phyloP scores from a whole-genome alignment of 2,797 vertebrate genomes.

The Hypotaenidia okinawae region DNA sequence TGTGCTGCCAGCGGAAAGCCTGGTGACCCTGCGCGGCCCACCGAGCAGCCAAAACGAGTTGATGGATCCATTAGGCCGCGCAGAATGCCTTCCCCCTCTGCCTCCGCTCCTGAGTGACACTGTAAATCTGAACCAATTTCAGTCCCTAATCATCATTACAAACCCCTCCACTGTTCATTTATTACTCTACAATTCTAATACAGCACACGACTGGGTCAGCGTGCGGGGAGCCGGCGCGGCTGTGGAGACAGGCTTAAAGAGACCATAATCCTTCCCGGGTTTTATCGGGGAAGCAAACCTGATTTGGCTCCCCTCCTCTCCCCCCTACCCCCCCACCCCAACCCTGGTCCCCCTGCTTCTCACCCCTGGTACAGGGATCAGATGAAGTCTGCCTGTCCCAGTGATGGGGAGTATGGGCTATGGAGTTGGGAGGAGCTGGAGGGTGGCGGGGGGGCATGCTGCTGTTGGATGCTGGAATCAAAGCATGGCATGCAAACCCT shows the following conservation, averaged over 20 bases:
- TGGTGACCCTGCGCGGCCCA: slow-evolving; percentile 99
- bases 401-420: background rate
- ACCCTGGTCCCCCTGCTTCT: background rate
- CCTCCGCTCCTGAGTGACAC: slow-evolving; percentile 95
- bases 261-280: slow-evolving; percentile 27
- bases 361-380: background rate
- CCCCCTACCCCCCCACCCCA: no score
- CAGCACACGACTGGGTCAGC: slow-evolving; percentile 88
- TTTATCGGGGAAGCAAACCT: slow-evolving; percentile 29
- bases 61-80: slow-evolving; percentile 99
- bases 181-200: slow-evolving; percentile 93
- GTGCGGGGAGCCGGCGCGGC: slow-evolving; percentile 47
- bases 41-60: slow-evolving; percentile 98
- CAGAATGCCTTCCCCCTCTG: slow-evolving; percentile 90
- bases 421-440: background rate
- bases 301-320: background rate
- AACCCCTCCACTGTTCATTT: slow-evolving; percentile 98
- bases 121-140: slow-evolving; percentile 99
- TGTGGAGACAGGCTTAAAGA: slow-evolving; percentile 85
- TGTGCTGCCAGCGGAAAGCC: slow-evolving; percentile 99
- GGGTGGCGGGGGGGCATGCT: background rate
- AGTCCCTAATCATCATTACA: slow-evolving; percentile 99
- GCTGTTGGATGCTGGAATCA: background rate
- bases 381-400: background rate
- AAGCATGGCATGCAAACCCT: rapidly evolving